phyloP scores from a whole-genome alignment of 2,797 vertebrate species.

The Euthynnus affinis region DNA sequence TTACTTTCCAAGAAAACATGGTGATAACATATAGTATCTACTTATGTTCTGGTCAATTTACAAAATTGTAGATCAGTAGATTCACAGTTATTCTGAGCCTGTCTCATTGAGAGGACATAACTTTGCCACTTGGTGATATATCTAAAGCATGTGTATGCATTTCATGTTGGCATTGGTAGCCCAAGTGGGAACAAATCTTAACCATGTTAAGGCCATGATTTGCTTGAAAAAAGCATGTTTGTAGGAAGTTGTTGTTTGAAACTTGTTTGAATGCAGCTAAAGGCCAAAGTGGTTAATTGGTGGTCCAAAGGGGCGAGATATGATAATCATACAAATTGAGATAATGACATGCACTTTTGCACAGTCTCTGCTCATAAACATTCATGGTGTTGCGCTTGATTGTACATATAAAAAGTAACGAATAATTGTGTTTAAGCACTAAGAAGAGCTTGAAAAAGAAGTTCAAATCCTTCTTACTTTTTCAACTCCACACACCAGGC shows the following conservation, averaged over 20 bases:
- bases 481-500: background rate
- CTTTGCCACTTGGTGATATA: conserved; percentile 1
- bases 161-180: background rate
- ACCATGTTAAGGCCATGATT: background rate
- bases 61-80: background rate
- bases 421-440: background rate
- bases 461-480: background rate
- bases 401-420: background rate
- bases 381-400: background rate
- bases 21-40: background rate
- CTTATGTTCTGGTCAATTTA: conserved; percentile 15
- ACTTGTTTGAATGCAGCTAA: background rate
- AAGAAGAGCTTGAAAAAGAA: background rate
- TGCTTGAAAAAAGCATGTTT: background rate
- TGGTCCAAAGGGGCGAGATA: background rate
- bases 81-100: background rate
- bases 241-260: too few species aligned
- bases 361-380: background rate
- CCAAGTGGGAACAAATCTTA: background rate
- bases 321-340: background rate
- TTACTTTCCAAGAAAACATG: conserved; percentile 23
- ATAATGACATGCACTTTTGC: background rate
- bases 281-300: background rate
- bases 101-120: background rate
- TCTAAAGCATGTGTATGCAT: background rate